Base-by-base conservation (phyloP, 1,140 invertebrate species). In the Lithobius niger region DNA sequence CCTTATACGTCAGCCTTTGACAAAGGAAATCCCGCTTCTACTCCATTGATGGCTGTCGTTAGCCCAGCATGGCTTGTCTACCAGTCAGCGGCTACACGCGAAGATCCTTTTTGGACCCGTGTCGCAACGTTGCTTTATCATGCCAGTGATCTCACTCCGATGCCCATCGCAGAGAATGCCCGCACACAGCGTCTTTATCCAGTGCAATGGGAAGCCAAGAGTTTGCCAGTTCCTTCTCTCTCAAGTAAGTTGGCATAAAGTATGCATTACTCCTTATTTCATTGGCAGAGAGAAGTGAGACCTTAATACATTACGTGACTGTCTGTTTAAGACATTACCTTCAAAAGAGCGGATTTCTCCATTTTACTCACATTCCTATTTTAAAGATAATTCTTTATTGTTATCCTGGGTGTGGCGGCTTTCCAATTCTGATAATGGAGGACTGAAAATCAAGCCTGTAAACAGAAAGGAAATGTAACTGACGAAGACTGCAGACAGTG, bases 221-320 rank as follows among this genome's bases (percentile, higher is more conserved):
- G 48, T 50, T 19, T 50, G 3, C 48, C 48, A 6, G 24, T 26
- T 26, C 24, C 48, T 4, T 6, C 48, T 25, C 27, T 50, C 4
- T 10, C 48, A 50, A 26, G 48, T 50, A 45, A 19, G 43, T 19
- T 36, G n/a, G n/a, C n/a, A n/a, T n/a, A n/a, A n/a, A n/a, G n/a
- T n/a, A n/a, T n/a, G n/a, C n/a, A n/a, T n/a, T n/a, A n/a, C n/a
- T n/a, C n/a, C n/a, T n/a, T n/a, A n/a, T n/a, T n/a, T n/a, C n/a
- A n/a, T n/a, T n/a, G n/a, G n/a, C n/a, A n/a, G n/a, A n/a, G n/a
- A n/a, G n/a, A n/a, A n/a, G n/a, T n/a, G n/a, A n/a, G n/a, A n/a
- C n/a, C n/a, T n/a, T n/a, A n/a, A n/a, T n/a, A n/a, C n/a, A n/a
- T n/a, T n/a, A n/a, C n/a, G n/a, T n/a, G n/a, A n/a, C n/a, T n/a